Evolutionary conservation across 2,113 vertebrate species (phyloP).

Genomic region (Gadus macrocephalus): DNA sequence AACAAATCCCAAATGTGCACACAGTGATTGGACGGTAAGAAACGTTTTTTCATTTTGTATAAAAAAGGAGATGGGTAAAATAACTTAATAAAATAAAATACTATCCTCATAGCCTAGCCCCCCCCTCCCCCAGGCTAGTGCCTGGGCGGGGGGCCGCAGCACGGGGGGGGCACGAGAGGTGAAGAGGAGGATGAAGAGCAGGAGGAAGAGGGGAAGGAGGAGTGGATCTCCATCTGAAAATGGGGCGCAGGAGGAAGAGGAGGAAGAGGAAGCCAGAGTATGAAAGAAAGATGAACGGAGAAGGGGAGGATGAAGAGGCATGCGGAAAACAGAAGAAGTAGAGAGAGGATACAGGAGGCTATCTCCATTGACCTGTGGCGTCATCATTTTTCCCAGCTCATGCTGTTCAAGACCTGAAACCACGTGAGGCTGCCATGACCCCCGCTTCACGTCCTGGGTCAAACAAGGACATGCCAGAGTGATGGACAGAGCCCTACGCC

Average conservation of each 20-base stretch:
- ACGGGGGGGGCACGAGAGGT: constrained; percentile 53
- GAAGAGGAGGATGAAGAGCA: constrained; percentile 53
- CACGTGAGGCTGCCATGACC: too few relatives aligned
- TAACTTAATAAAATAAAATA: constrained; percentile 21
- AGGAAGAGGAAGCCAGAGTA: constrained; percentile 37
- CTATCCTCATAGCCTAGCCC: constrained; percentile 50
- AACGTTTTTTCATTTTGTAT: constrained; percentile 17
- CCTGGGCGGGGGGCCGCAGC: constrained; percentile 57
- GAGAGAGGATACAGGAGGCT: constrained; percentile 66
- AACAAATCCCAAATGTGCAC: constrained; percentile 37
- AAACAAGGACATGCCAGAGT: too few relatives aligned
- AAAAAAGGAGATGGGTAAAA: constrained; percentile 25
- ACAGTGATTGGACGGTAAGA: constrained; percentile 30
- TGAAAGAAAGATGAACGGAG: constrained; percentile 32
- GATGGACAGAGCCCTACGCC: too few relatives aligned
- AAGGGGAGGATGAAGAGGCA: constrained; percentile 49
- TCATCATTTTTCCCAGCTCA: background rate
- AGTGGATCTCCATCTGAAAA: constrained; percentile 63
- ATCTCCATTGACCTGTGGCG: constrained; percentile 55
- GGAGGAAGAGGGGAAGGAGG: constrained; percentile 59
- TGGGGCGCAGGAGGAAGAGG: constrained; percentile 15
- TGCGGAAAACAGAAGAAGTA: constrained; percentile 50
- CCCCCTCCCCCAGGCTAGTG: constrained; percentile 56
- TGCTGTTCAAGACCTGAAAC: too few relatives aligned
- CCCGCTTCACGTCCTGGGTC: too few relatives aligned